Evolutionary conservation across 2,888 invertebrate species (phyloP), one percentile per base, ranked within the genome.

Genomic region (Nomada fucata): DNA sequence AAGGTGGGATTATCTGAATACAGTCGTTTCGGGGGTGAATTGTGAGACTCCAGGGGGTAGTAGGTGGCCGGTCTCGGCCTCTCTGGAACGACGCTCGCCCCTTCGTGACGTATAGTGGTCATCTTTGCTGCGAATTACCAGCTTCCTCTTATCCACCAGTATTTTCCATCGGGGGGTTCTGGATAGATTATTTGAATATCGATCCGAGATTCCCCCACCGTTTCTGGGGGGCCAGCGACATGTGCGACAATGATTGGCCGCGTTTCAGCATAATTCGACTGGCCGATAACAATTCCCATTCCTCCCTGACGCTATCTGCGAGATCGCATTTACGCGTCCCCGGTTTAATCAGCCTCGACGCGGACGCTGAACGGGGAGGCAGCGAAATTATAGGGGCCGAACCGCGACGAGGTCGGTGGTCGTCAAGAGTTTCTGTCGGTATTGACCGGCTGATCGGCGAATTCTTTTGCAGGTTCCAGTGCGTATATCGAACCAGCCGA

Each of bases 1-100:
- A 84, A 89, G 90, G 90, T 90, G 79, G 92, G 92, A 93, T 93
- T 93, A 93, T 93, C 93, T 91, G 92, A 93, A 93, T 93, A 92
- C 92, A 90, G 91, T 91, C 90, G 91, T 90, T 89, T 70, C 84
- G 83, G 86, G 90, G 89, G 89, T 92, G 92, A 93, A 90, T 92
- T 92, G 93, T 90, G 89, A 88, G 89, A 89, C 93, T 92, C 93
- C 85, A 90, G 93, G 91, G 93, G 88, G 91, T 88, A 90, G 89
- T 93, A 92, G 90, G 89, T 89, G 89, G 90, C 84, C 86, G 80
- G 87, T 84, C 79, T 70, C 64, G 79, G 86, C 76, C 81, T 80
- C 65, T 20, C 47, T 70, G 72, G 67, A 71, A 76, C 86, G 53
- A 57, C 65, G 82, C 52, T 69, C 69, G 29, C 36, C 23, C 70